Conservation (phyloP, 2,888 invertebrate genomes). For the Dioctria rufipes region DNA sequence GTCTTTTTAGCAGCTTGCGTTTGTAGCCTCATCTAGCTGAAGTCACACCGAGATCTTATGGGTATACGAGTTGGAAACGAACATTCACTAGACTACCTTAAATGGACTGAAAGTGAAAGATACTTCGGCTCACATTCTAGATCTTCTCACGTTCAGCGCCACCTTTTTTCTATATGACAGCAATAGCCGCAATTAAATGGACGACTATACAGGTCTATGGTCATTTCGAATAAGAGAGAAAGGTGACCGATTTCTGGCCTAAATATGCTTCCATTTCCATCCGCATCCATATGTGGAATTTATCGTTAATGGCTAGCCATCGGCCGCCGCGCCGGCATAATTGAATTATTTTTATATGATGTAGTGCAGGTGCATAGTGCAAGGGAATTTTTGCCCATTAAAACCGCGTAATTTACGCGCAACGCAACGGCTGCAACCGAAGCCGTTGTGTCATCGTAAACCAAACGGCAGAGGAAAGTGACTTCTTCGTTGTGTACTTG, state of each 20-base stretch:
- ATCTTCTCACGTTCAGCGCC: conserved; percentile 33
- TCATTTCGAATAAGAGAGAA: neutral
- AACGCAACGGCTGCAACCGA: neutral
- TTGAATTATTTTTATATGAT: conserved; percentile 23
- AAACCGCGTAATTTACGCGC: neutral
- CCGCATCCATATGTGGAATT: conserved; percentile 29
- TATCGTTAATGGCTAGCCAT: neutral
- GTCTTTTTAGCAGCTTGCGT: neutral
- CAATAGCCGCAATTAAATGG: neutral
- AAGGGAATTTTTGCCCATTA: neutral
- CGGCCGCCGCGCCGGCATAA: conserved; percentile 2
- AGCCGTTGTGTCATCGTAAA: no score
- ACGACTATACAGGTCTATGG: no score
- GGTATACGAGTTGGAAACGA: conserved; percentile 3
- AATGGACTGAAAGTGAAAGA: conserved; percentile 47
- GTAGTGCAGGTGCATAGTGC: neutral
- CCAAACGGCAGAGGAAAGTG: no score
- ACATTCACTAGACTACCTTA: conserved; percentile 36
- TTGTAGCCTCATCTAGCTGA: neutral
- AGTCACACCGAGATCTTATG: conserved; percentile 1
- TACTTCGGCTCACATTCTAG: conserved; percentile 20
- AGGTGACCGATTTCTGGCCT: conserved; percentile 17
- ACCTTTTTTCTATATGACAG: no score
- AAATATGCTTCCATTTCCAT: neutral
- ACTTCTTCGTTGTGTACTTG: no score